Evolutionary conservation across 2,113 vertebrate genomes (phyloP), one percentile per base, ranked within the genome.

Genomic region (Burhinus oedicnemus): DNA sequence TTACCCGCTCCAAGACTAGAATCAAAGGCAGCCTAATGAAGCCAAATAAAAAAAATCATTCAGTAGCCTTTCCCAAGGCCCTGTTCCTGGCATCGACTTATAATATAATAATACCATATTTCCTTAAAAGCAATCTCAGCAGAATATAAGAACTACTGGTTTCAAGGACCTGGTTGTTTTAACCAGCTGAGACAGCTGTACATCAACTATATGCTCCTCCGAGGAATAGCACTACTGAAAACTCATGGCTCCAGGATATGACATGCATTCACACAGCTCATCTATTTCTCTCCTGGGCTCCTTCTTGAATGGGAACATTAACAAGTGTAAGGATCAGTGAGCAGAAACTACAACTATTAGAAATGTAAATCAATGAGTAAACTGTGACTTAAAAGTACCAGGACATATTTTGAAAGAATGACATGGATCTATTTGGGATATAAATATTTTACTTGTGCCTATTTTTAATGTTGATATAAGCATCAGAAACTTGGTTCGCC

Each of bases 221-320:
- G 4, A 91, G 25, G 22, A 89, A 58, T 8, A 54, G 55, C 27
- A 45, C 11, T 27, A 15, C 12, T 7, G 45, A 40, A 76, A 89
- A 77, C 38, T 76, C 32, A 16, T 0, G 22, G 22, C 52, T 91
- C 13, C 9, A 30, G 57, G 20, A 87, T 27, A 25, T 55, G 40
- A 27, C 9, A 40, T 2, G n/a, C 49, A 69, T n/a, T 87, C 64
- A 66, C 0, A 0, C 3, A 69, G 34, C 18, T 76, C 66, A 75
- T 26, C 51, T 78, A 5, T 62, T 79, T 76, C 42, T 34, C 25
- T 89, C 36, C 38, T 14, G 8, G 36, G 32, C 51, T 82, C 8
- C 16, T 62, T 60, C 79, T 30, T 69, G 20, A 80, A 68, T 3
- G 14, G 40, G 15, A 76, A 16, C 12, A 45, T 30, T 66, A 68